These are phyloP conservation scores for Speoplatyrhinus poulsoni DNA, from an alignment of 2,113 vertebrate genomes.

Conservation along the genomic window DNA sequence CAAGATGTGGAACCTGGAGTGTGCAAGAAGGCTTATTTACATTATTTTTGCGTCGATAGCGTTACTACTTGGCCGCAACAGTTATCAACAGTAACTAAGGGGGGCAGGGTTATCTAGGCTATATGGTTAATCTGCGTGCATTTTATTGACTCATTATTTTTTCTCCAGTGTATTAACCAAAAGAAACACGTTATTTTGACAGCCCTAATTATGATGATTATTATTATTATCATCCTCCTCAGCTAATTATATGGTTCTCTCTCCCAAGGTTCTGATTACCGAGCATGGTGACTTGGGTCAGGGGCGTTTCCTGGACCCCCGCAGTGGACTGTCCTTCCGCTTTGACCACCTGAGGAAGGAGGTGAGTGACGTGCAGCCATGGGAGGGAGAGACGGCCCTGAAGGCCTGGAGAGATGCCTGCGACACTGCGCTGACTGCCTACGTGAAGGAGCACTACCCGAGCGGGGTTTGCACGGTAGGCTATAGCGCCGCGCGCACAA, in stretches of 20 bases:
- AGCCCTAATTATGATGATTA: not conserved
- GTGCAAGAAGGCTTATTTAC: too few species aligned
- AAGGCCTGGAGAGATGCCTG: constrained; percentile 92
- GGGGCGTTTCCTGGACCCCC: constrained; percentile 94
- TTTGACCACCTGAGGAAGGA: constrained; percentile 98
- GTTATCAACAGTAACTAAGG: too few species aligned
- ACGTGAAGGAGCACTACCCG: constrained; percentile 96
- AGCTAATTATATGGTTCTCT: not conserved
- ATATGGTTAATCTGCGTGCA: too few species aligned
- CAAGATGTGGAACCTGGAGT: too few species aligned
- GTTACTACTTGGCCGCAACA: too few species aligned
- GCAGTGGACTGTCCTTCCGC: constrained; percentile 90
- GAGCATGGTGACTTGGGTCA: constrained; percentile 96
- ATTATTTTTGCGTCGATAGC: too few species aligned
- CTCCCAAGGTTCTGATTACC: constrained; percentile 90
- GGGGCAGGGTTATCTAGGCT: too few species aligned
- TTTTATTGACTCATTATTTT: too few species aligned
- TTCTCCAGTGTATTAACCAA: too few species aligned
- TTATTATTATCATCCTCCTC: too few species aligned
- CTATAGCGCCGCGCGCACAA: constrained; percentile 12
- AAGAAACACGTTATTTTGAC: too few species aligned
- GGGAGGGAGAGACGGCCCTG: constrained; percentile 86
- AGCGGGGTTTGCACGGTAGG: constrained; percentile 93
- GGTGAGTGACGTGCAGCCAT: constrained; percentile 88
- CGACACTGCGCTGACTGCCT: constrained; percentile 87